Conservation (phyloP, 2,888 invertebrate genomes). For the Allacma fusca region DNA sequence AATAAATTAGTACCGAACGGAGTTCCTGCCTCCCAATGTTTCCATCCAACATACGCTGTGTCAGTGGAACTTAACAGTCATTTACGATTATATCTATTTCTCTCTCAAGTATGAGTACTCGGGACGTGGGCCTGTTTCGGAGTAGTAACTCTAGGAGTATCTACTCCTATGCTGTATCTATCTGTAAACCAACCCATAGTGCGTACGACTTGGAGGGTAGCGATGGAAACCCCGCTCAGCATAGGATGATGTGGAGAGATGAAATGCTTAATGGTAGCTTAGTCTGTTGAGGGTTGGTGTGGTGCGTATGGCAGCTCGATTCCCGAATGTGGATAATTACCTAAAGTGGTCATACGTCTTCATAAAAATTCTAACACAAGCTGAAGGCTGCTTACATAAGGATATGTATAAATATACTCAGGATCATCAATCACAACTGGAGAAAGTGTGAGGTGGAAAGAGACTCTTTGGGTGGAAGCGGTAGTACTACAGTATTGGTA, state of each 20-base stretch:
- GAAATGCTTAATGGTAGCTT: constrained; percentile 13
- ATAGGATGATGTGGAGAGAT: neutral
- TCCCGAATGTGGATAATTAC: constrained; percentile 33
- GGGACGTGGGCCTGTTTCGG: too few species aligned
- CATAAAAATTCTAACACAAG: constrained; percentile 27
- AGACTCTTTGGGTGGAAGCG: neutral
- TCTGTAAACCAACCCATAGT: too few species aligned
- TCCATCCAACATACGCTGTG: too few species aligned
- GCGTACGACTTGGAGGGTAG: neutral
- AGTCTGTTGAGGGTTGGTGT: constrained; percentile 3
- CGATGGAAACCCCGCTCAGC: too few species aligned
- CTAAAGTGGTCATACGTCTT: constrained; percentile 40
- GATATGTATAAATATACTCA: constrained; percentile 5
- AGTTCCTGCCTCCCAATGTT: neutral
- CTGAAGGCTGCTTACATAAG: constrained; percentile 7
- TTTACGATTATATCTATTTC: too few species aligned
- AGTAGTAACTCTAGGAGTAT: too few species aligned
- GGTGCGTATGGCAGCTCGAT: constrained; percentile 33
- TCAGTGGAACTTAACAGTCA: too few species aligned
- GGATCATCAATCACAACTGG: constrained; percentile 24
- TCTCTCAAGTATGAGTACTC: too few species aligned
- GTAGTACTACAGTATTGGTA: neutral
- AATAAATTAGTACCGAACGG: neutral
- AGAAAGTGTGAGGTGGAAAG: constrained; percentile 26
- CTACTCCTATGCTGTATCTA: too few species aligned